A percentile compares a stretch with the other conserved stretches of the same genome.
Evolutionary conservation across 2,797 vertebrate species (phyloP).

Genomic region (Chloroceryle amazona): DNA sequence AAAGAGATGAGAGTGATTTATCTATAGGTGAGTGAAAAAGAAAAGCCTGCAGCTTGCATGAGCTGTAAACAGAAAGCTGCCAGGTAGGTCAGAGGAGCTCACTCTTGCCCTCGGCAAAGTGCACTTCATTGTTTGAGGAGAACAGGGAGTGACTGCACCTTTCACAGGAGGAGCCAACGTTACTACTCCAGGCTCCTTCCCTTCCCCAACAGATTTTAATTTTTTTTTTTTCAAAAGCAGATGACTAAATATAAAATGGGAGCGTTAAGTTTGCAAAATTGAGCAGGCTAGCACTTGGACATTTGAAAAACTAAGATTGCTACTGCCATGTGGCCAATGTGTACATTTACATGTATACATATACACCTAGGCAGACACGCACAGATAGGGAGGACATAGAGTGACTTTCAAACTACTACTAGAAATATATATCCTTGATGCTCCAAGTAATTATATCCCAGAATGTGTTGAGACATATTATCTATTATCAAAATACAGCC

Average conservation of each 20-base stretch:
- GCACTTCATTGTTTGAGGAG: not conserved
- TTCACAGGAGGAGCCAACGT: not conserved
- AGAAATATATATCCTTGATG: not conserved
- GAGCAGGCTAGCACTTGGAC: not conserved
- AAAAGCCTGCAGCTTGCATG: not conserved
- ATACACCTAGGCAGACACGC: too few species aligned
- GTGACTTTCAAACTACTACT: not conserved
- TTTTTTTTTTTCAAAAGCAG: not conserved
- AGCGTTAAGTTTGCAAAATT: not conserved
- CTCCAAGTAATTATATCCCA: not conserved
- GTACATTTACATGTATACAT: not conserved
- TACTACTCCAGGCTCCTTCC: not conserved
- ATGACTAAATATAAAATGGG: not conserved
- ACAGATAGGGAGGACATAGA: not conserved
- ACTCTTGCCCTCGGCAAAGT: not conserved
- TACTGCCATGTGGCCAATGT: not conserved
- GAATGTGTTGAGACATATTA: not conserved
- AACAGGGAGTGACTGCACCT: conserved; percentile 1
- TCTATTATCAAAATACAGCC: not conserved
- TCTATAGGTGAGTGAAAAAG: not conserved
- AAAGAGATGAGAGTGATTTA: not conserved
- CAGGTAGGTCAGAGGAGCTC: conserved; percentile 49
- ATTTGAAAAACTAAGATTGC: not conserved
- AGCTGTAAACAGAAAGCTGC: not conserved
- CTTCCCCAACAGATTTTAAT: not conserved